These are phyloP conservation scores for Zelleria hepariella DNA, from an alignment of 2,888 invertebrate species.

Conservation along the genomic window DNA sequence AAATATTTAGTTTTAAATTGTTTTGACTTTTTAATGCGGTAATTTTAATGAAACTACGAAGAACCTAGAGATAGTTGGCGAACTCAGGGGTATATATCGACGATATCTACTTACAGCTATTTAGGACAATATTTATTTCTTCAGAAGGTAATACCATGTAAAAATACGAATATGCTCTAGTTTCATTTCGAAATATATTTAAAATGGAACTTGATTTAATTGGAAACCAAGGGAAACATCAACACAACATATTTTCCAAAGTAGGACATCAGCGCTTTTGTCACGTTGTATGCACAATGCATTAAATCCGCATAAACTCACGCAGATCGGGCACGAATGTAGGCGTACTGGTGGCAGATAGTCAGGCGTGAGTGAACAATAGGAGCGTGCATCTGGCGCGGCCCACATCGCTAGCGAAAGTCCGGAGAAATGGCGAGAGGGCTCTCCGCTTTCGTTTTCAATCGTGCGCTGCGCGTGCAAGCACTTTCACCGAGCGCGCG, in stretches of 20 bases:
- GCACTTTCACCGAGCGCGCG: slow-evolving; percentile 63
- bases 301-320: not conserved
- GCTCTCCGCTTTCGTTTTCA: slow-evolving; percentile 71
- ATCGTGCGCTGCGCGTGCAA: slow-evolving; percentile 53
- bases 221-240: not conserved
- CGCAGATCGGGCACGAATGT: not conserved
- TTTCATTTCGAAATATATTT: not conserved
- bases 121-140: too few relatives aligned
- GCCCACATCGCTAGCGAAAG: slow-evolving; percentile 68
- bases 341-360: not conserved
- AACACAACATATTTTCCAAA: not conserved
- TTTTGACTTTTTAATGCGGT: too few relatives aligned
- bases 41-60: too few relatives aligned
- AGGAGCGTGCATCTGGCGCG: slow-evolving; percentile 59
- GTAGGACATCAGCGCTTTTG: not conserved
- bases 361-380: slow-evolving; percentile 46
- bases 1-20: not conserved
- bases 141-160: too few relatives aligned
- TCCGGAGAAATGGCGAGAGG: slow-evolving; percentile 71
- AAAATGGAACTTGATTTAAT: not conserved
- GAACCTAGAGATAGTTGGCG: too few relatives aligned
- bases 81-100: too few relatives aligned
- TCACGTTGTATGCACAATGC: not conserved
- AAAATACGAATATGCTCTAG: too few relatives aligned
- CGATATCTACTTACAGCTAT: too few relatives aligned